phyloP scores from a whole-genome alignment of 2,113 vertebrate genomes.

The Castor canadensis region DNA sequence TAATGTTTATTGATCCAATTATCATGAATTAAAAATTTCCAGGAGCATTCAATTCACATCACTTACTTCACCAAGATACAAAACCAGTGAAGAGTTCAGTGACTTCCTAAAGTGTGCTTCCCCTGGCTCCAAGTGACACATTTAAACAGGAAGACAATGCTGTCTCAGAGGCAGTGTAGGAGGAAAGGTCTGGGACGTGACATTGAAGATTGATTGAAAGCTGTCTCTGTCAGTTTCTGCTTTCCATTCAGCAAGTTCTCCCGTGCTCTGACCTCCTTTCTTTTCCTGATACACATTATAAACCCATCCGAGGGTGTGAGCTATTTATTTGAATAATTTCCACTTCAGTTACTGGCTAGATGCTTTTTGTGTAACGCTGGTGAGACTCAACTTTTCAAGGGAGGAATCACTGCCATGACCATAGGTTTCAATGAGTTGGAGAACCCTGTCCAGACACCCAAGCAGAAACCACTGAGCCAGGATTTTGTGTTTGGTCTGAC shows the following conservation, averaged over 20 bases:
- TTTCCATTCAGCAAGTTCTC: not conserved
- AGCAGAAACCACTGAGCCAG: not conserved
- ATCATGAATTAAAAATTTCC: not conserved
- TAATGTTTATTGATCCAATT: not conserved
- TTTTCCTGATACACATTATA: not conserved
- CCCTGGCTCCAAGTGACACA: not conserved
- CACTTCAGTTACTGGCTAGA: not conserved
- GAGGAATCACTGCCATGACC: not conserved
- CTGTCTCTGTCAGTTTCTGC: not conserved
- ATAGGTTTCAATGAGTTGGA: fast-evolving
- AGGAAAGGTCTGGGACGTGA: not conserved
- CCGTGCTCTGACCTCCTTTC: not conserved
- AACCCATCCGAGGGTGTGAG: not conserved
- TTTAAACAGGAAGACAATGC: not conserved
- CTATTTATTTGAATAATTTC: not conserved
- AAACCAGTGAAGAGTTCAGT: not conserved
- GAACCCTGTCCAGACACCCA: not conserved
- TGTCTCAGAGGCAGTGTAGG: no score
- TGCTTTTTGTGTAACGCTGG: not conserved
- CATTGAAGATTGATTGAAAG: not conserved
- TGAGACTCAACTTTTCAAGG: not conserved
- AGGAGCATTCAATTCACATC: not conserved
- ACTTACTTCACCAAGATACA: not conserved
- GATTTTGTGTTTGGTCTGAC: not conserved
- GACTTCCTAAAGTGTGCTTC: not conserved